phyloP scores from a whole-genome alignment of 2,797 vertebrate species.

The Tangara arthus region DNA sequence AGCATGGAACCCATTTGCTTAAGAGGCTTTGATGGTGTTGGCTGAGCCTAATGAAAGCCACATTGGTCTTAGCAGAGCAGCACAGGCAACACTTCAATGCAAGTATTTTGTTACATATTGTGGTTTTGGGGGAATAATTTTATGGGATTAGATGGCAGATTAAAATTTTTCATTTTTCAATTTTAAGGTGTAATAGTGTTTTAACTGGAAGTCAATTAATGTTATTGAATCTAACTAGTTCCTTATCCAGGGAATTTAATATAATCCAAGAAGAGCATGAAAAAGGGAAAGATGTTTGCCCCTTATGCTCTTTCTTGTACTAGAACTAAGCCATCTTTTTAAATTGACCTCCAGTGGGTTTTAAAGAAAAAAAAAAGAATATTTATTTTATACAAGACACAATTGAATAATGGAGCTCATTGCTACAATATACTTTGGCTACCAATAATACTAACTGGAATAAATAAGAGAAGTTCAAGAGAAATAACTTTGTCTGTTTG shows the following conservation, averaged over 20 bases:
- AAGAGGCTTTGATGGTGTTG: neutral
- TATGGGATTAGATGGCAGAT: neutral
- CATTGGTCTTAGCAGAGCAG: neutral
- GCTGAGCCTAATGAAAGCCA: neutral
- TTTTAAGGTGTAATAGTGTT: neutral
- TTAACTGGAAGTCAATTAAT: neutral
- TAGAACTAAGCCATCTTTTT: neutral
- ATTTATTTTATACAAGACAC: neutral
- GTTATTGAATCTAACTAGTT: neutral
- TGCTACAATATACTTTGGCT: neutral
- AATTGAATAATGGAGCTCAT: neutral
- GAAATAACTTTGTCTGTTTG: neutral
- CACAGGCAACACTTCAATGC: neutral
- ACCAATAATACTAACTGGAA: neutral
- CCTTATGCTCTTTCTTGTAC: neutral
- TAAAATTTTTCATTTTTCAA: neutral
- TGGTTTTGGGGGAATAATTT: neutral
- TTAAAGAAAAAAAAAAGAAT: neutral
- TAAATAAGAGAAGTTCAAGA: neutral
- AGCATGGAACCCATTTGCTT: neutral
- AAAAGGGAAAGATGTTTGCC: neutral
- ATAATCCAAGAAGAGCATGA: neutral
- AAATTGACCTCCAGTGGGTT: accelerated
- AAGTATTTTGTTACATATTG: neutral
- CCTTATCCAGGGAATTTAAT: neutral